Conservation (phyloP, 2,113 vertebrate species). For the Callithrix jacchus region DNA sequence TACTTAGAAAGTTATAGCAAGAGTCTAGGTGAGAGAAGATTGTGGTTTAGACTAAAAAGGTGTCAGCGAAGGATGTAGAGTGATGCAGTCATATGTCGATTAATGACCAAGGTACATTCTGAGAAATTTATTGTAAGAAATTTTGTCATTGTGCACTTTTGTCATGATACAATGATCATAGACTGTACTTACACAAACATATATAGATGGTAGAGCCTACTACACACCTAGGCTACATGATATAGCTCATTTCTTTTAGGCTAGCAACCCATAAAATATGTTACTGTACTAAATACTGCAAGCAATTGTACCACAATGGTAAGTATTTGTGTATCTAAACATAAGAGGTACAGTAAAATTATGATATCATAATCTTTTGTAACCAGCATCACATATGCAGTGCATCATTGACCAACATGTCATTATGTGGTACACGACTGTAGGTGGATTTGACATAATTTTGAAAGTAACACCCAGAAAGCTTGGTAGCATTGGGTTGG, state of each 20-base stretch:
- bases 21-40: neutral
- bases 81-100: neutral
- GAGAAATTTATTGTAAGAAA: neutral
- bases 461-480: neutral
- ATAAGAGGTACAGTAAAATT: neutral
- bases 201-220: neutral
- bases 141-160: neutral
- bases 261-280: neutral
- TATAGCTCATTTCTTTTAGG: too few species aligned
- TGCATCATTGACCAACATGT: neutral
- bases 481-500: neutral
- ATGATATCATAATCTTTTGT: neutral
- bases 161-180: too few species aligned
- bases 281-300: neutral
- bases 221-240: neutral
- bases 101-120: neutral
- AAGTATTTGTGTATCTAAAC: neutral
- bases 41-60: neutral
- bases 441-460: neutral
- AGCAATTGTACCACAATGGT: neutral
- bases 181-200: neutral
- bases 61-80: neutral
- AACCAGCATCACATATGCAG: neutral
- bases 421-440: neutral
- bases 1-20: neutral